phyloP scores from a whole-genome alignment of 2,888 invertebrate genomes.

The Fissipunctia ypsillon region DNA sequence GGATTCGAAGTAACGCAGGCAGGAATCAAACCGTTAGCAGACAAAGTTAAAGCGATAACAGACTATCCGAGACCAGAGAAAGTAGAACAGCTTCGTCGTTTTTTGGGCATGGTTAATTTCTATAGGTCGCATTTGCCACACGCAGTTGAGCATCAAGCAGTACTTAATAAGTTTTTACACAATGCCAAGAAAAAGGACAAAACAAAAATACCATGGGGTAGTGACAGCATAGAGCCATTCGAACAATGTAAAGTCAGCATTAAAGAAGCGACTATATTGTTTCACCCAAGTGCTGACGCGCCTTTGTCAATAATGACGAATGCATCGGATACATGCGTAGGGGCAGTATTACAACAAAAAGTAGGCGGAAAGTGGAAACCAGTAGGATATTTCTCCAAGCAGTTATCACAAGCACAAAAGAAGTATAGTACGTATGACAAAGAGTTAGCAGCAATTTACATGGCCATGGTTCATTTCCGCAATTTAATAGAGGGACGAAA shows the following conservation, averaged over 20 bases:
- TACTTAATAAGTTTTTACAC: not conserved
- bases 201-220: not conserved
- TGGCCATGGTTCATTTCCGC: slow-evolving; percentile 9
- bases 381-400: not conserved
- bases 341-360: not conserved
- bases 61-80: not conserved
- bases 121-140: not conserved
- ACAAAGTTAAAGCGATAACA: not conserved
- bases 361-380: not conserved
- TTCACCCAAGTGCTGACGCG: not conserved
- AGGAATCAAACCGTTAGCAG: not conserved
- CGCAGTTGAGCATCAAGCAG: not conserved
- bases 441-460: slow-evolving; percentile 4
- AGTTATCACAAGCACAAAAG: not conserved
- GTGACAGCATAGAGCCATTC: not conserved
- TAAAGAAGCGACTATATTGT: not conserved
- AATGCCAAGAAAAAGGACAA: not conserved
- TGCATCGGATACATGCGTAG: not conserved
- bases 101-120: not conserved
- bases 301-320: not conserved
- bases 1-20: not conserved
- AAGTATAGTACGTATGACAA: slow-evolving; percentile 1
- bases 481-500: not conserved
- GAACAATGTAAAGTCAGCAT: not conserved
- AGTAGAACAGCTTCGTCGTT: not conserved